Evolutionary conservation across 2,113 vertebrate species (phyloP).

Genomic region (Ictalurus furcatus): DNA sequence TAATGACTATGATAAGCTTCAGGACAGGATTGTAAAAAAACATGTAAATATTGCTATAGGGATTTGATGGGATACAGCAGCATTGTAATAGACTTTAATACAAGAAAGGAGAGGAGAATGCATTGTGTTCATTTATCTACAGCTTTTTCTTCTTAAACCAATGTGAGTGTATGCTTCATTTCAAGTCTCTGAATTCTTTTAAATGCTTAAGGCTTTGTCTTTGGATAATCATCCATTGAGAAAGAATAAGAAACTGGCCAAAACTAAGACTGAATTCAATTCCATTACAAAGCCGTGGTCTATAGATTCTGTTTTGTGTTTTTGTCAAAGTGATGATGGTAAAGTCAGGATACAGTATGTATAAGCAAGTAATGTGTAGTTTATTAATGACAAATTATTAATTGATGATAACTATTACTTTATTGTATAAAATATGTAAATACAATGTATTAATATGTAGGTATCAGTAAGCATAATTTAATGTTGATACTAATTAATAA

Average conservation of each 20-base stretch:
- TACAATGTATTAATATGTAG: not conserved
- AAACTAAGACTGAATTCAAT: not conserved
- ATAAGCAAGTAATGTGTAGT: not conserved
- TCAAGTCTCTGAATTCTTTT: not conserved
- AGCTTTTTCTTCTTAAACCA: not conserved
- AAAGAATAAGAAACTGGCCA: not conserved
- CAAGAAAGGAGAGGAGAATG: not conserved
- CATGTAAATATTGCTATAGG: not conserved
- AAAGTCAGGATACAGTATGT: not conserved
- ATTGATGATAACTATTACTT: no score
- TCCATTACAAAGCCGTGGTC: not conserved
- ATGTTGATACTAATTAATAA: no score
- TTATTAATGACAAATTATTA: not conserved
- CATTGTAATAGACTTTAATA: not conserved
- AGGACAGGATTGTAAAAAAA: not conserved
- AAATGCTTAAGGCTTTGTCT: not conserved
- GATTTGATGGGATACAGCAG: constrained; percentile 15
- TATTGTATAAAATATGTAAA: no score
- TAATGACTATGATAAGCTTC: not conserved
- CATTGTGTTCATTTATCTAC: not conserved
- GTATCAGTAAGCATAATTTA: no score
- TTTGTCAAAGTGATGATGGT: not conserved
- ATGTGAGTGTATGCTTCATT: not conserved
- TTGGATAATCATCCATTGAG: not conserved
- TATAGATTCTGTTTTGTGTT: not conserved